Base-by-base conservation (phyloP, 2,888 invertebrate species). In the Fabriciana adippe region DNA sequence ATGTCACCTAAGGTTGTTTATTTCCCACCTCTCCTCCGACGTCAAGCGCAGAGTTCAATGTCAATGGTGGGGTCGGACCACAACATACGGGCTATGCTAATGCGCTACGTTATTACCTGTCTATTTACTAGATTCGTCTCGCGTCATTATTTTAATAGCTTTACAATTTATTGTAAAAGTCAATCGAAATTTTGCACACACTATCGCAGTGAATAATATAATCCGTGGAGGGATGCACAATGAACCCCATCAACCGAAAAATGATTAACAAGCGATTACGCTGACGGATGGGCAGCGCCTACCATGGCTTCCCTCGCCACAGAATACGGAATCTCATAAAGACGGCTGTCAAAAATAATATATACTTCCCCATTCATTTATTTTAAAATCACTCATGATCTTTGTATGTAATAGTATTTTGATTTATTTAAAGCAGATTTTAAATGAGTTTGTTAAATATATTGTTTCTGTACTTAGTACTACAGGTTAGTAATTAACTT, bases 241-340 rank as follows among this genome's bases (percentile, higher is more conserved):
- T 89, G 88, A 86, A 87, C 86, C 84, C 86, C 86, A 86, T 91
- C 91, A 88, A 90, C 91, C 90, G 91, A 92, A 91, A 90, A 92
- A 92, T 92, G 90, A 92, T 92, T 91, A 92, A 91, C 90, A 88
- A 88, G 83, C 91, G 88, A 91, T 92, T 92, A 92, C 79, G 83
- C 85, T 91, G 92, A 90, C 88, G 90, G 86, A 90, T 89, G 90
- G 89, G 86, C 81, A 85, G 84, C 88, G 80, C 81, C 84, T 83
- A 83, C 88, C 83, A 82, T 83, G 92, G 91, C 92, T 92, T 92
- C 90, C 78, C 85, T 79, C 66, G 55, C 80, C 82, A 86, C 74
- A 90, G 91, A 86, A 64, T 50, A 75, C 70, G 8, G 1, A 77
- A 77, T 74, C 63, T 72, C 57, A 41, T 68, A 74, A 71, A 81